A percentile compares a stretch with the other conserved stretches of the same genome.
These are phyloP conservation scores for Temnothorax ravouxi DNA, from an alignment of 2,888 invertebrate species.

Conservation along the genomic window DNA sequence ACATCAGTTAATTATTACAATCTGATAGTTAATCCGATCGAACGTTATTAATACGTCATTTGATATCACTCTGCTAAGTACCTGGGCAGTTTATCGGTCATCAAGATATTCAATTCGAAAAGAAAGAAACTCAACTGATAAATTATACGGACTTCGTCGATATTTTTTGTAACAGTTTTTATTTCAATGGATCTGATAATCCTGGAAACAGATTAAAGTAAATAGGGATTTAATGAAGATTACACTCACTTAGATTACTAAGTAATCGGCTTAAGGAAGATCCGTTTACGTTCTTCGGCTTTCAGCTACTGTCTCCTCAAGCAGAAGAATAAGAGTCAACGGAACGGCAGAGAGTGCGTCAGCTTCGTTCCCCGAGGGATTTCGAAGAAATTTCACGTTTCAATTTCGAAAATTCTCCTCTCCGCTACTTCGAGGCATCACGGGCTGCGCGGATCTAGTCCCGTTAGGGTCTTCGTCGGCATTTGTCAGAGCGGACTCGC, in stretches of 20 bases:
- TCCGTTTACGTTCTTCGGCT: neutral
- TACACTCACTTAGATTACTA: constrained; percentile 42
- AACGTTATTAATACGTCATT: neutral
- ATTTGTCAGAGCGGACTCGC: neutral
- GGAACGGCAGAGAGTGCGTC: neutral
- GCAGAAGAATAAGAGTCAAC: neutral
- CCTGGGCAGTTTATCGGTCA: neutral
- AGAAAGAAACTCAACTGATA: neutral
- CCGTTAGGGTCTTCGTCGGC: neutral
- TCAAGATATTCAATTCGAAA: neutral
- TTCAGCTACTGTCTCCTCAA: no score
- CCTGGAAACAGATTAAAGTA: neutral
- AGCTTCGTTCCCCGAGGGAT: neutral
- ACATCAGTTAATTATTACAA: neutral
- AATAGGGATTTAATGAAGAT: neutral
- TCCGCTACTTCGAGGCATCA: constrained; percentile 21
- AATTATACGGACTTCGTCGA: neutral
- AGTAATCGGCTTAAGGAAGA: constrained; percentile 9
- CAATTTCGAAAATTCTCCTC: constrained; percentile 2
- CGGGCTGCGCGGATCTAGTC: neutral
- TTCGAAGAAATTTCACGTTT: neutral
- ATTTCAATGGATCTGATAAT: neutral
- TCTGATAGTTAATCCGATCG: constrained; percentile 2
- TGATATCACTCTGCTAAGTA: no score
- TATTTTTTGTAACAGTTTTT: neutral